phyloP scores from a whole-genome alignment of 2,888 invertebrate genomes.

The Lissocephala sabroskyi region DNA sequence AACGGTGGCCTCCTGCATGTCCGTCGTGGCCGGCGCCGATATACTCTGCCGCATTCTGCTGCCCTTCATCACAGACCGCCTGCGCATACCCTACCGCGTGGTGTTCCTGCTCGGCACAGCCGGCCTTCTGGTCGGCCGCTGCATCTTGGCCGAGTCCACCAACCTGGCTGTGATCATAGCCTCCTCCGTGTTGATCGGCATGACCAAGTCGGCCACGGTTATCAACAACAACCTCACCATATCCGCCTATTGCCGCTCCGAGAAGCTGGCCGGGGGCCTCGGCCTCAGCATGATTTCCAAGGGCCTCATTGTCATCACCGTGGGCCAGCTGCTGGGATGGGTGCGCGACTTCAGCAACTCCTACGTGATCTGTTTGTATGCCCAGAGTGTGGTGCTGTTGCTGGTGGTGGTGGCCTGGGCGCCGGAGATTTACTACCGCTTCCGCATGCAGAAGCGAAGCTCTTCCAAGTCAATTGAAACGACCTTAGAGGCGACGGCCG shows the following conservation, averaged over 20 bases:
- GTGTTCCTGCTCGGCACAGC: conserved; percentile 78
- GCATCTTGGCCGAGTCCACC: conserved; percentile 78
- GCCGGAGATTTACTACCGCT: conserved; percentile 75
- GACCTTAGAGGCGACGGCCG: conserved; percentile 27
- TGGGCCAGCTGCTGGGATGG: conserved; percentile 79
- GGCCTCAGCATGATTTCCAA: conserved; percentile 83
- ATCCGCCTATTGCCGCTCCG: conserved; percentile 77
- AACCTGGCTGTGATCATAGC: conserved; percentile 73
- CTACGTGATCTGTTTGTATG: conserved; percentile 78
- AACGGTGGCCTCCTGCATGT: conserved; percentile 80
- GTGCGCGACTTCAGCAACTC: conserved; percentile 79
- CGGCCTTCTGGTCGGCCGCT: conserved; percentile 74
- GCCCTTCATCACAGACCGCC: conserved; percentile 77
- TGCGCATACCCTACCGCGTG: conserved; percentile 76
- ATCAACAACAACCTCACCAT: conserved; percentile 81
- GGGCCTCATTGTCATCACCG: conserved; percentile 78
- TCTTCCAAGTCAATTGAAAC: conserved; percentile 43
- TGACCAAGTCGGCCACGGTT: conserved; percentile 82
- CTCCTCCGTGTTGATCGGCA: conserved; percentile 78
- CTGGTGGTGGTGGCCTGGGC: conserved; percentile 76
- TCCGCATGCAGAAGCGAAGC: conserved; percentile 61
- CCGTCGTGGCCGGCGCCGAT: conserved; percentile 80
- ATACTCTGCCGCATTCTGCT: conserved; percentile 78
- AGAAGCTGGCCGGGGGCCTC: conserved; percentile 78
- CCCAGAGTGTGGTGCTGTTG: conserved; percentile 76